A percentile compares a stretch with the other conserved stretches of the same genome.
Evolutionary conservation across 2,113 vertebrate species (phyloP).

Genomic region (Vulpes lagopus): DNA sequence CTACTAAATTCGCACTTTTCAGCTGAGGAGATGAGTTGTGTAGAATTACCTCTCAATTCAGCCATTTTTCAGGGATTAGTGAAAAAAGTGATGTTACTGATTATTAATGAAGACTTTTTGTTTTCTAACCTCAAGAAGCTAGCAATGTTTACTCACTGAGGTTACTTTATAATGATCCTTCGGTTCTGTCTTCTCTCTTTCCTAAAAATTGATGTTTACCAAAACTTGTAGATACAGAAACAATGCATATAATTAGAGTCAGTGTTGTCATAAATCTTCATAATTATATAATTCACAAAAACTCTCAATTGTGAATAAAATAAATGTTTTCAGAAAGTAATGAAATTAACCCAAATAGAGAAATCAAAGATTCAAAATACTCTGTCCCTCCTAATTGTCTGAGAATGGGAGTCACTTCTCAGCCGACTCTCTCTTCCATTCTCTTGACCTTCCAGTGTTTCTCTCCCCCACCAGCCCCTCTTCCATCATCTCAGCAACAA

Average conservation of each 20-base stretch:
- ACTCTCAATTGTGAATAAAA: not conserved
- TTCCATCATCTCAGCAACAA: not conserved
- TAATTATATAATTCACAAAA: not conserved
- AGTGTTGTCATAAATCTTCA: not conserved
- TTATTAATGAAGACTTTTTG: not conserved
- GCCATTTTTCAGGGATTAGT: not conserved
- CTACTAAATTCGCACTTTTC: not conserved
- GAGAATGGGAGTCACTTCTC: not conserved
- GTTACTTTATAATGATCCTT: not conserved
- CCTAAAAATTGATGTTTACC: not conserved
- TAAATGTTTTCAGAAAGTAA: not conserved
- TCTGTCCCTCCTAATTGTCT: not conserved
- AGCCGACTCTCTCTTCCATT: no score
- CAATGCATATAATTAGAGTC: not conserved
- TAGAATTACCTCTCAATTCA: not conserved
- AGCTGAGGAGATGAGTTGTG: not conserved
- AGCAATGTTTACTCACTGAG: not conserved
- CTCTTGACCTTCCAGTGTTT: not conserved
- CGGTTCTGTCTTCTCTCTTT: not conserved
- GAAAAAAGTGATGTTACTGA: not conserved
- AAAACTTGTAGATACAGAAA: not conserved
- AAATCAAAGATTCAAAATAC: not conserved
- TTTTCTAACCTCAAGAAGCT: not conserved
- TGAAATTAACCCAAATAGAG: not conserved
- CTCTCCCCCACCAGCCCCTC: rapidly evolving